Evolutionary conservation across 1,140 invertebrate genomes (phyloP).

Genomic region (Bombus waltoni): DNA sequence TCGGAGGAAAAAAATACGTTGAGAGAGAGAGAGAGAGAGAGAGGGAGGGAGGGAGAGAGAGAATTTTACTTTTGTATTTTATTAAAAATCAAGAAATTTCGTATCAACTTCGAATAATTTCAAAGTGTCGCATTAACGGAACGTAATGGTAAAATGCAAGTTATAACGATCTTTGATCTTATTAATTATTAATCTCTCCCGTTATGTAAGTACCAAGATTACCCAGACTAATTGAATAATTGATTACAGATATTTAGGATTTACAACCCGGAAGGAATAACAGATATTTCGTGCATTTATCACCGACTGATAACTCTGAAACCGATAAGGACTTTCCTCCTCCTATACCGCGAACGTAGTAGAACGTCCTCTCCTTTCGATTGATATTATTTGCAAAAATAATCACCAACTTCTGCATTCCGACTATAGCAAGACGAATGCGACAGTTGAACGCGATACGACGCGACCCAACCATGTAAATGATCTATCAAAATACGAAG

Average conservation of each 20-base stretch:
- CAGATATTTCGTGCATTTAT: constrained; percentile 38
- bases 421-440: neutral
- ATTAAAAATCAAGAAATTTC: too few relatives aligned
- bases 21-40: too few relatives aligned
- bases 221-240: constrained; percentile 59
- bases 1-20: neutral
- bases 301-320: constrained; percentile 37
- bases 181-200: constrained; percentile 57
- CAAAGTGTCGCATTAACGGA: neutral
- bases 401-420: neutral
- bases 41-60: too few relatives aligned
- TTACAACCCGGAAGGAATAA: constrained; percentile 56
- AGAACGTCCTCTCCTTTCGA: constrained; percentile 27
- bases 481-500: constrained; percentile 25
- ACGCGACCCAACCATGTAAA: constrained; percentile 13
- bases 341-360: constrained; percentile 35
- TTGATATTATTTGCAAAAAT: constrained; percentile 1
- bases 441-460: too few relatives aligned
- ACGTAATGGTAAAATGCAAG: neutral
- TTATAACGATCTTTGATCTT: constrained; percentile 49
- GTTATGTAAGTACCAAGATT: constrained; percentile 45
- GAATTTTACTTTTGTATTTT: too few relatives aligned
- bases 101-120: neutral
- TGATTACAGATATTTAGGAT: constrained; percentile 56
- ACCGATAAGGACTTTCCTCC: constrained; percentile 48